Evolutionary conservation across 2,113 vertebrate genomes (phyloP).

Genomic region (Natator depressus): DNA sequence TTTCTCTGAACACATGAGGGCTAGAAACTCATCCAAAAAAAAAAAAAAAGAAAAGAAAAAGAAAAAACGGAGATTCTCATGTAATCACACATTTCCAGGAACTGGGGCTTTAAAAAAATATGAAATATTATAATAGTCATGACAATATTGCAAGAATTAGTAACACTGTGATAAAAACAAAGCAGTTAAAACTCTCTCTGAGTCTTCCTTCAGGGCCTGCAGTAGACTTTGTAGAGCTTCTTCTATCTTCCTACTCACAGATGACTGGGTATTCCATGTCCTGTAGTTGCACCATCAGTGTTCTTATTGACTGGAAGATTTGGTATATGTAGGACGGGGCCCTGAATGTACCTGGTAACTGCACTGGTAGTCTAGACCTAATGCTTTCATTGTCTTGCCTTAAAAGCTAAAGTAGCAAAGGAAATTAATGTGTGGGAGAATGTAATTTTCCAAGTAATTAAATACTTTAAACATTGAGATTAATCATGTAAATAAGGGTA

Average conservation of each 20-base stretch:
- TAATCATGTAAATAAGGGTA: conserved; percentile 48
- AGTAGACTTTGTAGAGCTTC: neutral
- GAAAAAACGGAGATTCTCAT: neutral
- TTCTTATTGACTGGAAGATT: neutral
- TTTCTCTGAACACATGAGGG: neutral
- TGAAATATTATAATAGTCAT: neutral
- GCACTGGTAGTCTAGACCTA: neutral
- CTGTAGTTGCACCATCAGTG: neutral
- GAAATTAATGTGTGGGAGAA: neutral
- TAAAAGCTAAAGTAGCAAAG: neutral
- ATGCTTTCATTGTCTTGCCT: neutral
- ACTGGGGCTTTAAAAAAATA: neutral
- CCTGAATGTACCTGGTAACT: neutral
- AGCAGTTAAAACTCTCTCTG: neutral
- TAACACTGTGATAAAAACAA: neutral
- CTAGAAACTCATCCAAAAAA: neutral
- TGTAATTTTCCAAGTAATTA: conserved; percentile 24
- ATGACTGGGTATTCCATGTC: accelerated
- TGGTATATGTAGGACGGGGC: neutral
- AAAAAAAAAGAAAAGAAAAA: too few species aligned
- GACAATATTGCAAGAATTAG: neutral
- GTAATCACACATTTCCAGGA: neutral
- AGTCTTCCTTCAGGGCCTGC: neutral
- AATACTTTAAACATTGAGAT: conserved; percentile 23
- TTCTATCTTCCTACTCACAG: neutral